Base-by-base conservation (phyloP, 2,113 vertebrate genomes). In the Holacanthus passer region DNA sequence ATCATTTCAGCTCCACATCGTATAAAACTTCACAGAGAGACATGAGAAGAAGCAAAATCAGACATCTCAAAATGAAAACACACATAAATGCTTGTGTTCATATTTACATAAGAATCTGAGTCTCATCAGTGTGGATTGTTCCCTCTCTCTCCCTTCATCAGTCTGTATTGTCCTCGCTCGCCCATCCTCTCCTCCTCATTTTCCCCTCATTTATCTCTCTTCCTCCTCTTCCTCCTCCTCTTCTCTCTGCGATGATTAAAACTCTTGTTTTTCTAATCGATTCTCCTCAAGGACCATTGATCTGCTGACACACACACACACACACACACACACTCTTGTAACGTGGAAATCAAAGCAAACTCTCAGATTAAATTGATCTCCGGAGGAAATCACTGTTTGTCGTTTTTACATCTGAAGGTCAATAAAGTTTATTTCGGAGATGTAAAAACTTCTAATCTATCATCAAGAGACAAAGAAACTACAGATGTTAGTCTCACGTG, bases 281-380 rank as follows among this genome's bases (percentile, higher is more conserved):
- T 88, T 79, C 73, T 85, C 73, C 84, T 91, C 82, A 83, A 85
- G 88, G 79, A 81, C 79, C 80, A 91, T 91, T 90, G 90, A 91
- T 91, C 82, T 65, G 66, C 65, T 75, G 59, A 86, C 77, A 87
- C 70, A 56, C 73, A 63, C 72, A 60, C 65, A 39, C 77, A 55
- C 35, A 55, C 31, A 59, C 2, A 20, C 53, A 35, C 48, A 47
- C 27, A 62, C 47, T 20, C 45, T 50, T 9, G 12, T 14, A 29
- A 29, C 27, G n/a, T 55, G 52, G 53, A 56, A 56, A 56, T 29
- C 6, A 52, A 55, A 55, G 5, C 9, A 11, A 27, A 56, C n/a
- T 14, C 39, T 74, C 62, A 69, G 32, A 73, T 71, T 17, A 55
- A 68, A 84, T 24, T 62, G 29, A 55, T 48, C 53, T 59, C 32